Evolutionary conservation across 2,113 vertebrate species (phyloP).

Genomic region (Vireo altiloquus): DNA sequence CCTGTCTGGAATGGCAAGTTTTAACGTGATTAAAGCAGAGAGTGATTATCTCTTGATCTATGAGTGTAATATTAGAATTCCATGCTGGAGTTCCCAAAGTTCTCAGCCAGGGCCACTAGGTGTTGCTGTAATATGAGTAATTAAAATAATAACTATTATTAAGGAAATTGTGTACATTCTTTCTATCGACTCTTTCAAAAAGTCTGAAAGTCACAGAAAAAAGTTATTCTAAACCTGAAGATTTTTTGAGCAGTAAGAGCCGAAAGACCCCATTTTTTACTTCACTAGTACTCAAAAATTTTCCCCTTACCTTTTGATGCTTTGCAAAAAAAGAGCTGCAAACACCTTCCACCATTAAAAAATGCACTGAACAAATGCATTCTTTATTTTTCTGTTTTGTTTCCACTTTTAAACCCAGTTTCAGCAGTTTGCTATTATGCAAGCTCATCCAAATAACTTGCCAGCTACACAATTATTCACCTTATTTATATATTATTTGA

Average conservation of each 20-base stretch:
- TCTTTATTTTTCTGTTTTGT: neutral
- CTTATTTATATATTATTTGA: neutral
- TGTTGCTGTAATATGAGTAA: conserved; percentile 58
- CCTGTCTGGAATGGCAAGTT: neutral
- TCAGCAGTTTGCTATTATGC: neutral
- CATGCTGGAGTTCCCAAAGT: neutral
- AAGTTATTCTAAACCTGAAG: neutral
- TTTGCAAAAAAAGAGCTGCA: neutral
- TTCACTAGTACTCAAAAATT: neutral
- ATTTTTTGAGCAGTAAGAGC: neutral
- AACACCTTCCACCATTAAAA: neutral
- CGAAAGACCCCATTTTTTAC: fast-evolving
- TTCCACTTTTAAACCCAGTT: neutral
- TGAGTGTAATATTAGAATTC: neutral
- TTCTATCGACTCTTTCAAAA: neutral
- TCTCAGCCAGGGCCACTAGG: conserved; percentile 29
- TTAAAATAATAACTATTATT: conserved; percentile 33
- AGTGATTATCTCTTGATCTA: neutral
- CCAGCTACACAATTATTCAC: neutral
- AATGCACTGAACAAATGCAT: neutral
- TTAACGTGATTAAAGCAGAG: neutral
- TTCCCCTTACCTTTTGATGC: neutral
- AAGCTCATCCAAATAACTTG: neutral
- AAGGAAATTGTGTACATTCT: neutral
- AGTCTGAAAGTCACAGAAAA: neutral